Base-by-base conservation (phyloP, 2,888 invertebrate species). In the Dryobota labecula region DNA sequence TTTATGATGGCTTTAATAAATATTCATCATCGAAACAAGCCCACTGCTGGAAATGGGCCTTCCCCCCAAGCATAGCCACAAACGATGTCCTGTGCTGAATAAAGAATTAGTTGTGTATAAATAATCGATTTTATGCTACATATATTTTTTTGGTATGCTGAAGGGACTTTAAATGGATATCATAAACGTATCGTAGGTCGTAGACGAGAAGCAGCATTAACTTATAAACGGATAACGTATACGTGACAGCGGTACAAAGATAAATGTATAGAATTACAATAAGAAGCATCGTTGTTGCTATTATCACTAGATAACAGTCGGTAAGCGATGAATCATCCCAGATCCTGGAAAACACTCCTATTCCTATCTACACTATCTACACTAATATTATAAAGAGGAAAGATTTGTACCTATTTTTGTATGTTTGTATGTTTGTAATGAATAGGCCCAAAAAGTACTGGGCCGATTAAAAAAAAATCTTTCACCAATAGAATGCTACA, bases 241-340 rank as follows among this genome's bases (percentile, higher is more conserved):
- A 61, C 45, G 30, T 45, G 61, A 61, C n/a, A 45, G 20, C 15
- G 15, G 33, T 61, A 18, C n/a, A 45, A 33, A 61, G 9, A 45
- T 45, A 18, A 20, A 54, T 33, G 13, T 56, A n/a, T 18, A 33
- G 33, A 47, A 33, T 41, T 18, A 24, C 36, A 24, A 57, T 30
- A 45, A 24, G n/a, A 45, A 47, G n/a, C 62, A 33, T 24, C 3
- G 61, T 6, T 56, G 18, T 47, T 62, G 11, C 33, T 45, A 30
- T 30, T 30, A 54, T 53, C 27, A 30, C 13, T 20, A 6, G 13
- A 4, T 41, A 18, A 9, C 6, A 20, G 30, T 20, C 30, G 18
- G 30, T n/a, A 30, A 45, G 30, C 9, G 45, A 18, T 61, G 61
- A 61, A 6, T 61, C 45, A 47, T 62, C n/a, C 6, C 2, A 18